phyloP scores from a whole-genome alignment of 2,888 invertebrate genomes.

The Scaptomyza parva region DNA sequence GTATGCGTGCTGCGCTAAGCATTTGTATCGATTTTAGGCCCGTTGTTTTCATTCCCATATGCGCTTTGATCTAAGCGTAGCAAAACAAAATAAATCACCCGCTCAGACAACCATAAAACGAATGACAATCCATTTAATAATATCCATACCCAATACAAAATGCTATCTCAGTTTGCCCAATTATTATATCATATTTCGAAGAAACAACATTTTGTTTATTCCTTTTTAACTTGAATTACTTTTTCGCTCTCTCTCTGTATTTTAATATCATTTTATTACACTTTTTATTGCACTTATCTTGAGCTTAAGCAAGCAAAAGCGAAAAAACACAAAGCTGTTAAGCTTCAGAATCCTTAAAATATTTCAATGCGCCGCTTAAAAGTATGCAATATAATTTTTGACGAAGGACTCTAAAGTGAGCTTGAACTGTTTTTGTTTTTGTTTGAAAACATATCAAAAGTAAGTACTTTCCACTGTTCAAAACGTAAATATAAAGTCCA shows the following conservation, averaged over 20 bases:
- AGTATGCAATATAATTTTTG: slow-evolving; percentile 4
- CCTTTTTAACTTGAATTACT: not conserved
- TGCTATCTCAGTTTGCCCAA: not conserved
- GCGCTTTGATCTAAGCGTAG: slow-evolving; percentile 61
- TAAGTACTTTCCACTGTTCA: not conserved
- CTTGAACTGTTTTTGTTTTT: not conserved
- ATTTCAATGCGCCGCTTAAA: not conserved
- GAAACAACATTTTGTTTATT: no score
- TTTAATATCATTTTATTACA: not conserved
- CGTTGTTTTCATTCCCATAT: slow-evolving; percentile 48
- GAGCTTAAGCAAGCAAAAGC: not conserved
- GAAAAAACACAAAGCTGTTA: not conserved
- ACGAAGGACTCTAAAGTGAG: not conserved
- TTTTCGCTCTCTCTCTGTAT: no score
- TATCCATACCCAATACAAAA: slow-evolving; percentile 1
- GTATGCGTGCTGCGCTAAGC: slow-evolving; percentile 54
- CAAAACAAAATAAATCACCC: slow-evolving; percentile 57
- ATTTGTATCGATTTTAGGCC: slow-evolving; percentile 65
- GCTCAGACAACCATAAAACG: slow-evolving; percentile 35
- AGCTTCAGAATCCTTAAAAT: not conserved
- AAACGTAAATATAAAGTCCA: not conserved
- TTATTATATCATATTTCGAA: not conserved
- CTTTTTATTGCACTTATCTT: not conserved
- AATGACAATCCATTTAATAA: slow-evolving; percentile 22
- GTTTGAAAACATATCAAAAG: no score